Percentiles rank a stretch among this genome's conserved stretches.
Conservation (phyloP, 2,797 vertebrate species). For the Botia kubotai region DNA sequence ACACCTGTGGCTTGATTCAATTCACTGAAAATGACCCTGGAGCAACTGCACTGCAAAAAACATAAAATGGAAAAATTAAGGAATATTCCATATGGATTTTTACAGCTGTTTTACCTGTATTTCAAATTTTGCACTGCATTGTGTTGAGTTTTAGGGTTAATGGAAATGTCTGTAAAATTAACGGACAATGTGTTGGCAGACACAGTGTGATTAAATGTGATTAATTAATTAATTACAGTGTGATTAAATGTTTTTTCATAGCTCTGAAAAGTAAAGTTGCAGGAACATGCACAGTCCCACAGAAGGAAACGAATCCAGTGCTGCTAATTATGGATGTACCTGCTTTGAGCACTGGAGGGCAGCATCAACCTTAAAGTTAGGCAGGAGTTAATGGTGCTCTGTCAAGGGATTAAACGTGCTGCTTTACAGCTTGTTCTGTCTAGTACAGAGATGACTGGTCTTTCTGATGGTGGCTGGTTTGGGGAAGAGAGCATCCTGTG, state of each 20-base stretch:
- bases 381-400: constrained; percentile 33
- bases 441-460: neutral
- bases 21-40: neutral
- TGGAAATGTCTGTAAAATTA: no score
- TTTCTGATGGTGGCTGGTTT: constrained; percentile 13
- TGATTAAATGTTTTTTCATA: no score
- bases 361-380: constrained; percentile 85
- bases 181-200: no score
- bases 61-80: no score
- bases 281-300: neutral
- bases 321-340: neutral
- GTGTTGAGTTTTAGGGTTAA: no score
- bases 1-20: neutral
- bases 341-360: constrained; percentile 88
- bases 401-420: constrained; percentile 1
- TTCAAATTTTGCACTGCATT: no score
- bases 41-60: no score
- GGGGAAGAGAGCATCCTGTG: constrained; percentile 18
- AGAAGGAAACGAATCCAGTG: neutral
- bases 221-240: no score
- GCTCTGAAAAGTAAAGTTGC: no score
- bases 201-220: no score
- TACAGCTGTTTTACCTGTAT: no score
- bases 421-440: constrained; percentile 49
- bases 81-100: no score